Evolutionary conservation across 2,797 vertebrate genomes (phyloP).

Genomic region (Betta splendens): DNA sequence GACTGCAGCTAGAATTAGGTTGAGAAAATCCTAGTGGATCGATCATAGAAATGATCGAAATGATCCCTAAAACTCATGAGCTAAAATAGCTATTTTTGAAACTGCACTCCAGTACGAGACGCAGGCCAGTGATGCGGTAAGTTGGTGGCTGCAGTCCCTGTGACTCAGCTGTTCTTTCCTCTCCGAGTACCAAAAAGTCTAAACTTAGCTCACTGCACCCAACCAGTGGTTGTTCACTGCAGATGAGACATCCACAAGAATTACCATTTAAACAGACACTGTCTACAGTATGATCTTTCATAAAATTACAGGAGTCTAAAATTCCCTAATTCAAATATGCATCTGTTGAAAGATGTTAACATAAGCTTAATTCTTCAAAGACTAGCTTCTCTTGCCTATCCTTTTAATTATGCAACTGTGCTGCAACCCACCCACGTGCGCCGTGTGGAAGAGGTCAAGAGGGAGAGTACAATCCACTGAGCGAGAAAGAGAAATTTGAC

Average conservation of each 20-base stretch:
- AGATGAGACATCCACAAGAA: slow-evolving; percentile 55
- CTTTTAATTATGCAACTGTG: background rate
- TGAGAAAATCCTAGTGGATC: background rate
- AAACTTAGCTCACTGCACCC: slow-evolving; percentile 46
- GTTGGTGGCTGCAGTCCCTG: slow-evolving; percentile 49
- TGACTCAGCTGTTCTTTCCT: slow-evolving; percentile 71
- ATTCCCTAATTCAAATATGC: background rate
- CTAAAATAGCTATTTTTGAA: slow-evolving; percentile 5
- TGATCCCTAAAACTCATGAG: slow-evolving; percentile 11
- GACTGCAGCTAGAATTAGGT: background rate
- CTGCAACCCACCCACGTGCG: slow-evolving; percentile 45
- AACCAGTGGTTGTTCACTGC: slow-evolving; percentile 66
- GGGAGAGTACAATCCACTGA: slow-evolving; percentile 83
- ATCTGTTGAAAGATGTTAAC: background rate
- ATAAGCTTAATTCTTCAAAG: background rate
- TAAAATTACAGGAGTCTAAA: background rate
- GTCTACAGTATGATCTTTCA: background rate
- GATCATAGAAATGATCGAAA: background rate
- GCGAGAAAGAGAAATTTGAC: slow-evolving; percentile 63
- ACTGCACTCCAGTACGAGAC: slow-evolving; percentile 8
- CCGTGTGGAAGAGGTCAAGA: slow-evolving; percentile 51
- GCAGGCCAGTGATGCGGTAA: slow-evolving; percentile 51
- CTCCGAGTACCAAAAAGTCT: slow-evolving; percentile 32
- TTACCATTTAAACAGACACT: slow-evolving; percentile 36
- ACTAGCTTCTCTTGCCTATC: background rate